These are phyloP conservation scores for Siniperca obscura DNA, from an alignment of 2,797 vertebrate species.

Conservation along the genomic window DNA sequence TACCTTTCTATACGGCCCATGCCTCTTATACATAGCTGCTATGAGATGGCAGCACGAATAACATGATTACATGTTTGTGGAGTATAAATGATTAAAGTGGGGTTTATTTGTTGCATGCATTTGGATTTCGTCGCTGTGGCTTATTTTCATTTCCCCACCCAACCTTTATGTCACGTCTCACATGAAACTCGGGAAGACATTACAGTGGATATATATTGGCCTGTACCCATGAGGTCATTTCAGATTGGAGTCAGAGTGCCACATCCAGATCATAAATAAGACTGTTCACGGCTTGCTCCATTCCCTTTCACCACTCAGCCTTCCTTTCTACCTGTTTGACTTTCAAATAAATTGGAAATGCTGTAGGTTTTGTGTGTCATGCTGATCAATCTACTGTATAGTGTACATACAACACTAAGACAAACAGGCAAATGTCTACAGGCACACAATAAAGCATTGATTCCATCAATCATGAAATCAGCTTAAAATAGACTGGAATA, in stretches of 20 bases:
- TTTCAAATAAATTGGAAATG: conserved; percentile 45
- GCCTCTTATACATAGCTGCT: conserved; percentile 30
- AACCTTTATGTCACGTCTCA: conserved; percentile 23
- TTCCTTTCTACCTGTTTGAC: conserved; percentile 15
- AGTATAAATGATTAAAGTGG: conserved; percentile 42
- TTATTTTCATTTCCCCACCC: conserved; percentile 29
- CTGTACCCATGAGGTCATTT: conserved; percentile 21
- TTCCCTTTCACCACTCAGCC: conserved; percentile 3
- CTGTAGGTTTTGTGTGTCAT: conserved; percentile 40
- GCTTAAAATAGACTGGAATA: conserved; percentile 20
- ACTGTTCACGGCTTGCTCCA: background rate
- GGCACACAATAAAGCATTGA: conserved; percentile 26
- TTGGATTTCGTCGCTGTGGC: conserved; percentile 22
- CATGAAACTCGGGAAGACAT: conserved; percentile 25
- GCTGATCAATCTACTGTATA: conserved; percentile 38
- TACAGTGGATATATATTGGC: conserved; percentile 13
- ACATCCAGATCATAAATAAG: conserved; percentile 19
- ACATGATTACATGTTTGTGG: conserved; percentile 38
- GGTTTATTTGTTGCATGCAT: conserved; percentile 52
- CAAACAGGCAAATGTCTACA: conserved; percentile 43
- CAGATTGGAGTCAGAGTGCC: conserved; percentile 26
- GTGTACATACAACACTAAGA: conserved; percentile 33
- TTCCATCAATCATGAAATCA: conserved; percentile 33
- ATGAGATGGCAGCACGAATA: conserved; percentile 39
- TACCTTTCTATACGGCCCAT: conserved; percentile 13